Percentiles rank a stretch among this genome's conserved stretches.
phyloP scores from a whole-genome alignment of 2,797 vertebrate species.

The Sebastes hubbsi region DNA sequence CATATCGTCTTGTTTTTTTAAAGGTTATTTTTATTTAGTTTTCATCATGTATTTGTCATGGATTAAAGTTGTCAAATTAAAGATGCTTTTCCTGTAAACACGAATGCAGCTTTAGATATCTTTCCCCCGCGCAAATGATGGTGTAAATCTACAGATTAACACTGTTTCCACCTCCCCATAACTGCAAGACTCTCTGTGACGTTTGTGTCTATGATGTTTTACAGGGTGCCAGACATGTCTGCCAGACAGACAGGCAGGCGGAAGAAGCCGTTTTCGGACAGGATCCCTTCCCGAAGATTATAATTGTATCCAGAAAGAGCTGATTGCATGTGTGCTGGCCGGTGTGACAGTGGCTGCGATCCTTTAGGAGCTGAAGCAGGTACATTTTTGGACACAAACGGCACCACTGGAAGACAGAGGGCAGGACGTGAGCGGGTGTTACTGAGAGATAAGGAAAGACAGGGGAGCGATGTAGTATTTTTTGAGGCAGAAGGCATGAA shows the following conservation, averaged over 20 bases:
- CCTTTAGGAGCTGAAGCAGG: slow-evolving; percentile 44
- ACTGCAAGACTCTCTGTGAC: background rate
- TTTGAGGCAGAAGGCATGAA: slow-evolving; percentile 28
- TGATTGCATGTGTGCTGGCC: slow-evolving; percentile 10
- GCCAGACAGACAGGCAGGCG: background rate
- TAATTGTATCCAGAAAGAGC: background rate
- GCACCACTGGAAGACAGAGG: slow-evolving; percentile 41
- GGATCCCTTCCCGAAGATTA: background rate
- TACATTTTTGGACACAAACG: slow-evolving; percentile 38
- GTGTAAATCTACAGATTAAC: slow-evolving; percentile 2
- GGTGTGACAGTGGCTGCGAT: background rate
- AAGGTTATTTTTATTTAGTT: background rate
- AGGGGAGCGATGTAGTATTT: slow-evolving; percentile 4
- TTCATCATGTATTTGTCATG: background rate
- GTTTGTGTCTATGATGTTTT: background rate
- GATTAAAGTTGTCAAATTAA: background rate
- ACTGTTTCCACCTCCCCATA: background rate
- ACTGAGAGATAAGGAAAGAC: slow-evolving; percentile 59
- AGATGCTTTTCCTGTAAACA: background rate
- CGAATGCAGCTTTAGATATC: background rate
- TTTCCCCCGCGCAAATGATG: background rate
- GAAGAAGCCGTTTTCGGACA: background rate
- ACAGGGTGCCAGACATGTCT: background rate
- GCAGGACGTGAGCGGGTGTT: slow-evolving; percentile 56
- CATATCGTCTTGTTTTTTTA: too few species aligned